Conservation (phyloP, 2,113 vertebrate species). For the Passer montanus region DNA sequence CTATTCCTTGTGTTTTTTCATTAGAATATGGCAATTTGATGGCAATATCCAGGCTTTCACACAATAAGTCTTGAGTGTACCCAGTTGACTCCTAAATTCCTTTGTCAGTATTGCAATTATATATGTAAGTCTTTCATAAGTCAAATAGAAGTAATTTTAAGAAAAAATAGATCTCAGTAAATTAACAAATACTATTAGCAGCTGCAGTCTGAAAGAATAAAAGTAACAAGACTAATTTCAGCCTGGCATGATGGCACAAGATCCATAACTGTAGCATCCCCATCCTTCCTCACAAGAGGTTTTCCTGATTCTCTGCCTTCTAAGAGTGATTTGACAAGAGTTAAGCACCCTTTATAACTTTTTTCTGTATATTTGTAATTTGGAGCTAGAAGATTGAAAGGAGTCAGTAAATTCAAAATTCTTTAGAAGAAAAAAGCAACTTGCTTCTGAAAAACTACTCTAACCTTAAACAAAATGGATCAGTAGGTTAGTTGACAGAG, state of each 20-base stretch:
- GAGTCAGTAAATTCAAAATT: conserved; percentile 43
- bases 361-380: not conserved
- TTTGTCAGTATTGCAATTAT: conserved; percentile 51
- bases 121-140: conserved; percentile 26
- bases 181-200: not conserved
- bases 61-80: conserved; percentile 32
- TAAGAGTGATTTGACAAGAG: conserved; percentile 44
- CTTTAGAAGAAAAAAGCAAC: not conserved
- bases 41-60: conserved; percentile 80
- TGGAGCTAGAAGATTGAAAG: conserved; percentile 19
- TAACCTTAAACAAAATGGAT: not conserved
- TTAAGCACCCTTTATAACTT: conserved; percentile 21
- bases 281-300: conserved; percentile 7
- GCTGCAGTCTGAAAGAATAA: conserved; percentile 16
- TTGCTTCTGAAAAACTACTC: conserved; percentile 23
- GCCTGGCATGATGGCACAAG: conserved; percentile 20
- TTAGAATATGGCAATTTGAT: conserved; percentile 80
- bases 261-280: conserved; percentile 11
- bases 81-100: conserved; percentile 18
- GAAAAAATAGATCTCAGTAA: conserved; percentile 2
- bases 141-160: conserved; percentile 18
- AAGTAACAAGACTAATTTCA: conserved; percentile 32
- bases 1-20: conserved; percentile 74
- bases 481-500: not conserved
- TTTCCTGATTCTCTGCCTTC: conserved; percentile 24